Base-by-base conservation (phyloP, 2,113 vertebrate genomes). In the Equus przewalskii region DNA sequence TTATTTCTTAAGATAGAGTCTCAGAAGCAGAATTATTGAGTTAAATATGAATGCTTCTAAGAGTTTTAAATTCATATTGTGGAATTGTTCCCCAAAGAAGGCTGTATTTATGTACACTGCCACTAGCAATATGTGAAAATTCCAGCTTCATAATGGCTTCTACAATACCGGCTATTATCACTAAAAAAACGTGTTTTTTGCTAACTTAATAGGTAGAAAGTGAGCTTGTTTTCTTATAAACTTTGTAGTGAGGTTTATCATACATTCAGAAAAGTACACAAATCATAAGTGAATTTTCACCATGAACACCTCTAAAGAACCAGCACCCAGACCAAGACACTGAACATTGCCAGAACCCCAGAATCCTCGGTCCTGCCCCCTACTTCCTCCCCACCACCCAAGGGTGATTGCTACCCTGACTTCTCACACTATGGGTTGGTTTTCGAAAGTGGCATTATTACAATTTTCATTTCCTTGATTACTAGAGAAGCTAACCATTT, bases 1-100 rank as follows among this genome's bases (percentile, higher is more conserved):
- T 22, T 70, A 46, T 78, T 91, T 91, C 70, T 82, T 72, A 91
- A 88, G 89, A 83, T 14, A 69, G 54, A 73, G 10, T 93, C 89
- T 93, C 76, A 80, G 60, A 88, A 91, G 65, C 89, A 11, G 80
- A 85, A 76, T 81, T 65, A 73, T 3, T 15, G 30, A 84, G 44
- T 70, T 70, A 88, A 56, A 80, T 60, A 60, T 28, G 30, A 94
- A 44, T 18, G 1, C n/a, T 80, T 75, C 81, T n/a, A 54, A 92
- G 60, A 72, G 14, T 75, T 81, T 92, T 22, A 84, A 73, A 76
- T 70, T 89, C 41, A 28, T 93, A 33, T 44, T 65, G 72, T 24
- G 36, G 30, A 86, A 78, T 64, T 86, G 2, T 3, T 80, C 80
- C 69, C 75, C 21, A 22, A 70, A 88, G 64, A 91, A 7, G 78